Percentiles rank a stretch among this genome's conserved stretches.
These are phyloP conservation scores for Oryctes rhinoceros DNA, from an alignment of 1,140 invertebrate genomes.

Conservation along the genomic window DNA sequence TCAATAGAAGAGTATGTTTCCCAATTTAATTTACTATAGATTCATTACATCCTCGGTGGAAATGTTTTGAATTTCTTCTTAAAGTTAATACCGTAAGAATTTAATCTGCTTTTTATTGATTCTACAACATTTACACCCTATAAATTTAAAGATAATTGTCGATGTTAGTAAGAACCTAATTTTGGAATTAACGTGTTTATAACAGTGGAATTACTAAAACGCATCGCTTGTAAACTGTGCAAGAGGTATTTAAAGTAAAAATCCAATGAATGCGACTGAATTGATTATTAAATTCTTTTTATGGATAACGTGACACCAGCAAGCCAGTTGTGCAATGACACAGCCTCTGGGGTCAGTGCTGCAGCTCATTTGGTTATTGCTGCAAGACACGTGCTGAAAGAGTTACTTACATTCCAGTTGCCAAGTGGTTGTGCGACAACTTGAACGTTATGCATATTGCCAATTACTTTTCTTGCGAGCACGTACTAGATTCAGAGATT, in stretches of 20 bases:
- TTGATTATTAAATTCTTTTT: slow-evolving; percentile 36
- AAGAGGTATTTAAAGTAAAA: neutral
- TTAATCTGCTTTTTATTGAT: neutral
- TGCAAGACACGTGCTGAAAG: slow-evolving; percentile 28
- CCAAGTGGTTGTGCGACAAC: slow-evolving; percentile 20
- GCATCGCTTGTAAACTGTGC: neutral
- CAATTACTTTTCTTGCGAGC: slow-evolving; percentile 31
- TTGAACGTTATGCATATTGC: slow-evolving; percentile 28
- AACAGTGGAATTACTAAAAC: neutral
- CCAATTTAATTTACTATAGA: too few species aligned
- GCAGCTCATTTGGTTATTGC: slow-evolving; percentile 31
- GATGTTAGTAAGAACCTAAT: neutral
- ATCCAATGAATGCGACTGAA: slow-evolving; percentile 7
- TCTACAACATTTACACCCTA: neutral
- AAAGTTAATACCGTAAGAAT: too few species aligned
- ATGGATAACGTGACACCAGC: slow-evolving; percentile 34
- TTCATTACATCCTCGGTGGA: too few species aligned
- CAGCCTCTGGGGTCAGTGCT: slow-evolving; percentile 4
- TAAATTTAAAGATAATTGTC: neutral
- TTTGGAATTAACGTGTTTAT: slow-evolving; percentile 2
- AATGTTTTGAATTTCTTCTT: too few species aligned
- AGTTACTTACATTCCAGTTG: slow-evolving; percentile 28
- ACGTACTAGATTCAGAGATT: slow-evolving; percentile 34
- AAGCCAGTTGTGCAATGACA: slow-evolving; percentile 24
- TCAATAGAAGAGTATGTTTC: too few species aligned